Percentiles rank a stretch among this genome's conserved stretches.
Evolutionary conservation across 30 jellyfish, hydroid and myxozoan species (phyloP).

Genomic region (Calvadosia cruxmelitensis): DNA sequence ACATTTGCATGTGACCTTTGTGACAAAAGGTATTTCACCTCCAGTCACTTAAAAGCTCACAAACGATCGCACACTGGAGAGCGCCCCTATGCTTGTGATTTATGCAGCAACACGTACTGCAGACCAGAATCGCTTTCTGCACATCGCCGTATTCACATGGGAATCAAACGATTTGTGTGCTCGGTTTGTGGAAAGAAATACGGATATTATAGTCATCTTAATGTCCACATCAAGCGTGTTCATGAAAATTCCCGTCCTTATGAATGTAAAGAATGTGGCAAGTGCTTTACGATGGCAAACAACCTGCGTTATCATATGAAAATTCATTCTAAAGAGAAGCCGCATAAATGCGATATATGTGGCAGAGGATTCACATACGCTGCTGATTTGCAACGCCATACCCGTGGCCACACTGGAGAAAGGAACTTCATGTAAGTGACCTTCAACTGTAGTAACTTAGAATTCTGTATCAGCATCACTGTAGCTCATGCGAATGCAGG

Average conservation of each 20-base stretch:
- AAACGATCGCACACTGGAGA: slow-evolving; percentile 10
- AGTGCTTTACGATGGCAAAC: slow-evolving; percentile 9
- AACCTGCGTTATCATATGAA: slow-evolving; percentile 4
- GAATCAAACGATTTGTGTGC: slow-evolving; percentile 12
- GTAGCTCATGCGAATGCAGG: neutral
- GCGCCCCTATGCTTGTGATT: slow-evolving; percentile 10
- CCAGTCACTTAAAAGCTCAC: slow-evolving; percentile 13
- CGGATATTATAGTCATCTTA: slow-evolving; percentile 21
- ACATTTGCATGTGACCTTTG: slow-evolving; percentile 7
- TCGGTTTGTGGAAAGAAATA: slow-evolving; percentile 11
- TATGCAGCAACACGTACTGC: slow-evolving; percentile 2
- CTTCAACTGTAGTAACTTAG: neutral
- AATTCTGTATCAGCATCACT: neutral
- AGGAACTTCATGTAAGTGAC: slow-evolving; percentile 4
- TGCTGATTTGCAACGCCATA: slow-evolving; percentile 8
- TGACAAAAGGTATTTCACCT: slow-evolving; percentile 3
- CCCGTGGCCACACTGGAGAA: slow-evolving; percentile 15
- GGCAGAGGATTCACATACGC: slow-evolving; percentile 7
- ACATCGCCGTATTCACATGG: slow-evolving; percentile 14
- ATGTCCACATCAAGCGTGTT: slow-evolving; percentile 14
- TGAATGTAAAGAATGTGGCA: slow-evolving; percentile 8
- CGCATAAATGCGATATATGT: slow-evolving; percentile 4
- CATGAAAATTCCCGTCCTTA: slow-evolving; percentile 7
- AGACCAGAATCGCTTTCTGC: slow-evolving; percentile 16
- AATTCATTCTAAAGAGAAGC: slow-evolving; percentile 9